Conservation (phyloP, 1,140 invertebrate species). For the Magallana gigas region DNA sequence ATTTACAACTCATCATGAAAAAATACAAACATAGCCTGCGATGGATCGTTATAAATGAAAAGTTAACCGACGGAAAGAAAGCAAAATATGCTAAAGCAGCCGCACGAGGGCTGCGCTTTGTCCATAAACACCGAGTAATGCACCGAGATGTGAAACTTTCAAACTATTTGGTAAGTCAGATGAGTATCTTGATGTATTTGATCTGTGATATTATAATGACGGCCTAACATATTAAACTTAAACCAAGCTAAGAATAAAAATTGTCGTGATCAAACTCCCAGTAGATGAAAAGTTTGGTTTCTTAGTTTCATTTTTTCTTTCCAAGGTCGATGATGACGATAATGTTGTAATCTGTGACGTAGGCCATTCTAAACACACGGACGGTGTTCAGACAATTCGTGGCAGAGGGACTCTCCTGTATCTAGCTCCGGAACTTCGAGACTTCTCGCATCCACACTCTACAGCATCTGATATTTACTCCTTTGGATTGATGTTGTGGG, state of each 20-base stretch:
- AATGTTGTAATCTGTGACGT: conserved; percentile 40
- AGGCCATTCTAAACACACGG: conserved; percentile 20
- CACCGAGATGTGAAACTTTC: conserved; percentile 37
- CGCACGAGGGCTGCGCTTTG: conserved; percentile 30
- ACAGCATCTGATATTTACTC: conserved; percentile 22
- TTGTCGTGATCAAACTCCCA: too few species aligned
- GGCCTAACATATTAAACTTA: too few species aligned
- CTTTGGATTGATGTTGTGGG: conserved; percentile 18
- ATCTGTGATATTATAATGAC: too few species aligned
- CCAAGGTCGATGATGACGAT: conserved; percentile 32
- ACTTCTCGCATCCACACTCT: not conserved
- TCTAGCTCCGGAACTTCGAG: conserved; percentile 32
- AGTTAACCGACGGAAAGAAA: not conserved
- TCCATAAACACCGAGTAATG: conserved; percentile 26
- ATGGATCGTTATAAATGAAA: not conserved
- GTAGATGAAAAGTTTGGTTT: too few species aligned
- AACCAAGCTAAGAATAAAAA: too few species aligned
- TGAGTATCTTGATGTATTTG: too few species aligned
- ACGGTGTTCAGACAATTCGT: not conserved
- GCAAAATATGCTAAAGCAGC: conserved; percentile 2
- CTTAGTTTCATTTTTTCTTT: not conserved
- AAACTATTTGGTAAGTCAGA: conserved; percentile 29
- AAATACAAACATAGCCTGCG: not conserved
- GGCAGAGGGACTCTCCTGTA: conserved; percentile 5
- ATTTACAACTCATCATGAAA: conserved; percentile 20